phyloP scores from a whole-genome alignment of 2,888 invertebrate genomes.

The Mellilla xanthometata region DNA sequence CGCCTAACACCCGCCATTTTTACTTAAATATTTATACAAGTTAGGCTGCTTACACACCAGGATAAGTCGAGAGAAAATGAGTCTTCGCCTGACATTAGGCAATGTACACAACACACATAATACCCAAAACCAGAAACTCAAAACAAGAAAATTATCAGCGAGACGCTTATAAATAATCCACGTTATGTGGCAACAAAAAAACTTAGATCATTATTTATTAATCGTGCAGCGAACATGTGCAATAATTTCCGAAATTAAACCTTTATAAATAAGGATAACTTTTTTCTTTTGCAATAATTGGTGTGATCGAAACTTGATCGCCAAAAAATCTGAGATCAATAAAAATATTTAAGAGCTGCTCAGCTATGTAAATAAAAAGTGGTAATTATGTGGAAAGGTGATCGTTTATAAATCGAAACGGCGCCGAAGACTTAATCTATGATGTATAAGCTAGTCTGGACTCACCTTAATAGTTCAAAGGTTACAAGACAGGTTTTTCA shows the following conservation, averaged over 20 bases:
- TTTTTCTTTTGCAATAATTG: constrained; percentile 12
- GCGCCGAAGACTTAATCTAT: constrained; percentile 13
- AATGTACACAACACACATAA: constrained; percentile 22
- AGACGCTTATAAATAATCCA: constrained; percentile 18
- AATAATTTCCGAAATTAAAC: constrained; percentile 21
- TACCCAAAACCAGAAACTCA: constrained; percentile 18
- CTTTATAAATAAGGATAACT: constrained; percentile 14
- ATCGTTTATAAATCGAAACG: not conserved
- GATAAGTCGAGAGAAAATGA: constrained; percentile 30
- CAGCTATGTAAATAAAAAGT: constrained; percentile 10
- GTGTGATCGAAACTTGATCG: constrained; percentile 7
- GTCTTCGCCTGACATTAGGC: constrained; percentile 32
- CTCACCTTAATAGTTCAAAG: constrained; percentile 67
- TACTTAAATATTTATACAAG: constrained; percentile 56
- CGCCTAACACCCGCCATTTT: constrained; percentile 53
- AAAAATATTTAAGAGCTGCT: constrained; percentile 6
- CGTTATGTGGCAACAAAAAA: constrained; percentile 17
- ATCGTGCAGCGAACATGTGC: constrained; percentile 17
- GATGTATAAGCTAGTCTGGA: constrained; percentile 22
- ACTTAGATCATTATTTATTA: constrained; percentile 21
- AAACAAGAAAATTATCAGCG: constrained; percentile 23
- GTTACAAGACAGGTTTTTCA: constrained; percentile 59
- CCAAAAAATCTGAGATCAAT: constrained; percentile 4
- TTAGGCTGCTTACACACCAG: constrained; percentile 23
- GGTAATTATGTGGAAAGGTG: constrained; percentile 10